Percentiles rank a stretch among this genome's conserved stretches.
phyloP scores from a whole-genome alignment of 2,113 vertebrate genomes.

The Vulpes lagopus region DNA sequence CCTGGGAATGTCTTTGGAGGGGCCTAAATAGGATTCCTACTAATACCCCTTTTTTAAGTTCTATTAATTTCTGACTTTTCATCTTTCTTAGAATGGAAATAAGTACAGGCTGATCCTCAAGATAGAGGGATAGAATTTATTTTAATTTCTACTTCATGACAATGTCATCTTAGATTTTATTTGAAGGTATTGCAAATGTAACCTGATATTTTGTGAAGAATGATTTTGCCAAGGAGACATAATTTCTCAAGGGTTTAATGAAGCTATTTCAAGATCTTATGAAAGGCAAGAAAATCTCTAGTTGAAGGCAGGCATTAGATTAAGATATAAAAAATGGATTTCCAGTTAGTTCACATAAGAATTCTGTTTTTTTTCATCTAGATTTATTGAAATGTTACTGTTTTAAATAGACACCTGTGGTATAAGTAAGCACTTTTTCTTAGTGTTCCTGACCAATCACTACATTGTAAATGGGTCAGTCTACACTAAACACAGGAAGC shows the following conservation, averaged over 20 bases:
- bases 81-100: slow-evolving; percentile 61
- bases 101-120: slow-evolving; percentile 7
- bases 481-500: not conserved
- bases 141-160: slow-evolving; percentile 69
- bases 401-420: not conserved
- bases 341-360: slow-evolving; percentile 31
- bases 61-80: not conserved
- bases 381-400: slow-evolving; percentile 1
- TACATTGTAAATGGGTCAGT: not conserved
- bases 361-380: not conserved
- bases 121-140: slow-evolving; percentile 28
- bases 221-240: slow-evolving; percentile 49
- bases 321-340: slow-evolving; percentile 44
- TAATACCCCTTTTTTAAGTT: not conserved
- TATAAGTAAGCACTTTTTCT: not conserved
- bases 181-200: slow-evolving; percentile 39
- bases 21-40: not conserved
- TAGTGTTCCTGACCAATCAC: not conserved
- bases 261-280: slow-evolving; percentile 54
- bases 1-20: not conserved
- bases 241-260: slow-evolving; percentile 60
- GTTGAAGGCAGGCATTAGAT: not conserved
- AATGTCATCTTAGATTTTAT: slow-evolving; percentile 66
- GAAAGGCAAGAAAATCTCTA: slow-evolving; percentile 50
- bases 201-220: slow-evolving; percentile 52